Conservation (phyloP, 2,797 vertebrate species). For the Pipistrellus pipistrellus region DNA sequence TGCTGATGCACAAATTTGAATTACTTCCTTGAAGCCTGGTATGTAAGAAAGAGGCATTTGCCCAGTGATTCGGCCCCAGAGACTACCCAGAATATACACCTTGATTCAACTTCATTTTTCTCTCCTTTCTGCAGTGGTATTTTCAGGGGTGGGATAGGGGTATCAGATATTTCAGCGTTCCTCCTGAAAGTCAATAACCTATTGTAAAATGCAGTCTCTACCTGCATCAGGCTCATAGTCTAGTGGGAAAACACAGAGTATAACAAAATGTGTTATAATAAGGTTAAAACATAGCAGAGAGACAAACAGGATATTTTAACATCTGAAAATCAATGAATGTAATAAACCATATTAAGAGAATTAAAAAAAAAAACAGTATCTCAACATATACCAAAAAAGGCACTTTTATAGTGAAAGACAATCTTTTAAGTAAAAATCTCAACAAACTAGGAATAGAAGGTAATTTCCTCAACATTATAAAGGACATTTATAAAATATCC, state of each 20-base stretch:
- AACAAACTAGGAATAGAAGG: constrained; percentile 9
- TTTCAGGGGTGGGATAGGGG: neutral
- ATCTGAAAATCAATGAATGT: constrained; percentile 35
- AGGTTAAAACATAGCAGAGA: neutral
- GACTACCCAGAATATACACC: neutral
- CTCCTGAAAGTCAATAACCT: constrained; percentile 27
- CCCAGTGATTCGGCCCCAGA: neutral
- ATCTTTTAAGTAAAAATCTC: neutral
- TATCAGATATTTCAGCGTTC: neutral
- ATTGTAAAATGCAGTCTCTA: neutral
- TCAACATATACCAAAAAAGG: constrained; percentile 27
- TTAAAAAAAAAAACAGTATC: neutral
- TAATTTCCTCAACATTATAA: constrained; percentile 38
- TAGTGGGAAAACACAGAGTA: neutral
- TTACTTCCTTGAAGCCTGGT: neutral
- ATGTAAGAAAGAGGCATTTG: neutral
- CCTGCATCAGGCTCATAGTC: neutral
- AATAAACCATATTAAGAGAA: neutral
- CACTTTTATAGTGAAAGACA: neutral
- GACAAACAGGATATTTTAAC: neutral
- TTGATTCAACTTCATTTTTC: constrained; percentile 3
- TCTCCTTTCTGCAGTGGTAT: neutral
- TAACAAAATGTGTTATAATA: constrained; percentile 36
- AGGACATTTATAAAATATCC: neutral
- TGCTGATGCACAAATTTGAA: neutral